Conservation (phyloP, 2,888 invertebrate genomes). For the Apodemia zela region DNA sequence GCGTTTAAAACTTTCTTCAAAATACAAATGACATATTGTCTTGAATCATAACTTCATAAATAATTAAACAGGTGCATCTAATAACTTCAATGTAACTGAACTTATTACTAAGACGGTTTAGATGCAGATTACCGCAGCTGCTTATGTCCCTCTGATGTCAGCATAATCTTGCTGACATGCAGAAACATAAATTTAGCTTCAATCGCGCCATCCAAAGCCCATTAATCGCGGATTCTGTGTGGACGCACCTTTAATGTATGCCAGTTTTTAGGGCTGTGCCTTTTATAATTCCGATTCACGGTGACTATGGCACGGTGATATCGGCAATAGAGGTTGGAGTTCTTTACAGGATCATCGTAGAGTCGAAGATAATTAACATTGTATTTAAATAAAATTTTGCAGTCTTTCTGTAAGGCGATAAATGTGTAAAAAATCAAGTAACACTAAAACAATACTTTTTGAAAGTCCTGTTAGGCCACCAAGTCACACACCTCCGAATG, state of each 20-base stretch:
- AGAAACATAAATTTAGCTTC: slow-evolving; percentile 74
- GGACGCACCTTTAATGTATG: slow-evolving; percentile 69
- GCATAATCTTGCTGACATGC: slow-evolving; percentile 62
- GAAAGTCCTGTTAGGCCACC: no score
- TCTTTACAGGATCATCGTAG: background rate
- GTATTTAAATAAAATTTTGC: no score
- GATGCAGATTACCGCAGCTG: slow-evolving; percentile 56
- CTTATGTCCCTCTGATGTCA: slow-evolving; percentile 46
- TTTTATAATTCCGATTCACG: background rate
- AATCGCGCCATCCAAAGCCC: slow-evolving; percentile 66
- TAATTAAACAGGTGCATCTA: slow-evolving; percentile 30
- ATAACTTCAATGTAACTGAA: slow-evolving; percentile 30
- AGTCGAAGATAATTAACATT: no score
- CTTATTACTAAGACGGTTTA: slow-evolving; percentile 28
- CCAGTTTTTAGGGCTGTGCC: slow-evolving; percentile 47
- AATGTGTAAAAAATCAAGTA: no score
- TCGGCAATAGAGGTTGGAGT: background rate
- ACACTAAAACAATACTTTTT: no score
- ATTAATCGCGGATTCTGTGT: slow-evolving; percentile 72
- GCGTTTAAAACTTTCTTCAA: background rate
- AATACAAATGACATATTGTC: background rate
- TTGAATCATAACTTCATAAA: slow-evolving; percentile 2
- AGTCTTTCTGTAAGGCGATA: no score
- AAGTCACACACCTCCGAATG: no score
- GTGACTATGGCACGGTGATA: background rate